phyloP scores from a whole-genome alignment of 2,888 invertebrate genomes.

The Melieria picta region DNA sequence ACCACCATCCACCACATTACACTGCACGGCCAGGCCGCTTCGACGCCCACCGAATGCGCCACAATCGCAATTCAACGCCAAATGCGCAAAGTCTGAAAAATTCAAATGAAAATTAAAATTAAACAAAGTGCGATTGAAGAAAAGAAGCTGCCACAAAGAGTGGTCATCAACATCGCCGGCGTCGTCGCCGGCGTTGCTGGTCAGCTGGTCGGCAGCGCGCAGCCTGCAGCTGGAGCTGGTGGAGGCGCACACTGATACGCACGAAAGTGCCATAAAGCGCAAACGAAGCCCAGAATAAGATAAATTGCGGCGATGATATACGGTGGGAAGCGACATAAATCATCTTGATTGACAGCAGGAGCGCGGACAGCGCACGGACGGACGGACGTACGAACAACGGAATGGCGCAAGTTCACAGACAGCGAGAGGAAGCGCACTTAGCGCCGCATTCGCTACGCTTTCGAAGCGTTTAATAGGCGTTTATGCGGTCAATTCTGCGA shows the following conservation, averaged over 20 bases:
- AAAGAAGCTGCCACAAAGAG: constrained; percentile 22
- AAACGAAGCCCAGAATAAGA: constrained; percentile 44
- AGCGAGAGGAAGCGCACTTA: constrained; percentile 23
- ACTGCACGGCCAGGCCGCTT: neutral
- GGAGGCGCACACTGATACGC: neutral
- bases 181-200: no score
- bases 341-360: constrained; percentile 65
- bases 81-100: constrained; percentile 7
- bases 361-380: constrained; percentile 9
- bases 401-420: neutral
- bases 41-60: constrained; percentile 3
- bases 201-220: no score
- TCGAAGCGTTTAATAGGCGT: constrained; percentile 12
- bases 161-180: neutral
- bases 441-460: constrained; percentile 14
- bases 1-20: neutral
- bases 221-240: no score
- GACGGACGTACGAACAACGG: neutral
- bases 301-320: constrained; percentile 61
- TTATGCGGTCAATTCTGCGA: constrained; percentile 25
- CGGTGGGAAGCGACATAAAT: constrained; percentile 66
- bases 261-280: neutral
- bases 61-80: neutral
- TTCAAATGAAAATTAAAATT: constrained; percentile 15
- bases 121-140: constrained; percentile 19